Percentiles rank a stretch among this genome's conserved stretches.
phyloP scores from a whole-genome alignment of 2,113 vertebrate species.

The Thunnus maccoyii region DNA sequence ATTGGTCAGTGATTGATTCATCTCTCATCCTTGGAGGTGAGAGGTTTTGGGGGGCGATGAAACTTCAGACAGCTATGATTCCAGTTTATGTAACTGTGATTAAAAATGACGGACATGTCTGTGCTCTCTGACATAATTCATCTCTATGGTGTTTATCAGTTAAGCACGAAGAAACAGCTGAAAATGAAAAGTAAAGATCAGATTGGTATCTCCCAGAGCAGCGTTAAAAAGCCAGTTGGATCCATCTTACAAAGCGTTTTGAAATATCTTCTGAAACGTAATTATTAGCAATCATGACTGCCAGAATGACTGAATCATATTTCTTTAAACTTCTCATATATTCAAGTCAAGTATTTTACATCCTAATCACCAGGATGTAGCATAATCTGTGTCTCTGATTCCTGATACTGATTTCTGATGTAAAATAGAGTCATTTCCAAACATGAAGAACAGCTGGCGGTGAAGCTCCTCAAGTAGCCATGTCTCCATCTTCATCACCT shows the following conservation, averaged over 20 bases:
- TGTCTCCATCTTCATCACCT: background rate
- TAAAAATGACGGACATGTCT: too few relatives aligned
- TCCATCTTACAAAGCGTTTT: too few relatives aligned
- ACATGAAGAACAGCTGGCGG: background rate
- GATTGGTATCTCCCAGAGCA: too few relatives aligned
- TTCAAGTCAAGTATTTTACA: background rate
- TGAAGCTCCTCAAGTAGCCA: background rate
- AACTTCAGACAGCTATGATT: background rate
- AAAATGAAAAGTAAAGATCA: too few relatives aligned
- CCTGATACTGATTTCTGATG: background rate
- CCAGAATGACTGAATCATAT: background rate
- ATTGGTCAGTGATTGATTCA: background rate
- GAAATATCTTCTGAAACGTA: too few relatives aligned
- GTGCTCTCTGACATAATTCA: background rate
- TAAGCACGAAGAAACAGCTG: background rate
- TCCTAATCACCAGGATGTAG: background rate
- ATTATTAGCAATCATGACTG: too few relatives aligned
- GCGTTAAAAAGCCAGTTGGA: too few relatives aligned
- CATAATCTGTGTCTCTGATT: background rate
- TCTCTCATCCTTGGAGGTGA: background rate
- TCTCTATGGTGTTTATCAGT: conserved; percentile 5
- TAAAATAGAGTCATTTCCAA: background rate
- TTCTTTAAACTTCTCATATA: background rate
- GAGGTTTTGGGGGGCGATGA: background rate
- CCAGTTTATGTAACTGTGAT: background rate